Base-by-base conservation (phyloP, 2,113 vertebrate species). In the Ia io region DNA sequence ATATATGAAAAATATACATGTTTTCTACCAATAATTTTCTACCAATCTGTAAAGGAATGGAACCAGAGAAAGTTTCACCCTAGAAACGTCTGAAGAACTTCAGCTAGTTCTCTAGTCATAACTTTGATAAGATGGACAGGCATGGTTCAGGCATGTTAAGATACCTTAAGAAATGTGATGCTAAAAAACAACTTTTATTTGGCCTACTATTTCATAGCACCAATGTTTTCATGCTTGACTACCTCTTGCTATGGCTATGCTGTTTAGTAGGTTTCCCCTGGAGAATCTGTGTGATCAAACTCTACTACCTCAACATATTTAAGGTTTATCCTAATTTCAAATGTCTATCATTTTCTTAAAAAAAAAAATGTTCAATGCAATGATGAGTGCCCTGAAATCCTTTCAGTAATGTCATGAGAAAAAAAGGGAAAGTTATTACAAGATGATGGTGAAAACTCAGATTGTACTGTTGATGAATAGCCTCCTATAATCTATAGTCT, bases 251-350 rank as follows among this genome's bases (percentile, higher is more conserved):
- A 40, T 0, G 79, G 8, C 9, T 77, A 20, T 51, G 17, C 67
- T 82, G 73, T 14, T 69, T 76, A 83, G 6, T 23, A 63, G 53
- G 10, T 20, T 94, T 30, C 32, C 25, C 56, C 3, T 42, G 25
- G 8, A 88, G 9, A 76, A 42, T 79, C 69, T 53, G 25, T 85
- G 49, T 96, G 53, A 82, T 85, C 32, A 85, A 80, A 97, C 90
- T 35, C 30, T 61, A 28, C 32, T 32, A 49, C n/a, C 76, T 86
- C 49, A 70, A 63, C 88, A 88, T 78, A 40, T 35, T 84, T 88
- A 32, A 76, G 6, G 3, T 83, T 83, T 83, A 73, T 42, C 32
- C 6, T 90, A n/a, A 77, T 59, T 93, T 84, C n/a, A 73, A 86
- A 79, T 18, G 16, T 56, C 47, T 93, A 44, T 25, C 20, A 71